Base-by-base conservation (phyloP, 1,140 invertebrate species). In the Helicoverpa armigera region DNA sequence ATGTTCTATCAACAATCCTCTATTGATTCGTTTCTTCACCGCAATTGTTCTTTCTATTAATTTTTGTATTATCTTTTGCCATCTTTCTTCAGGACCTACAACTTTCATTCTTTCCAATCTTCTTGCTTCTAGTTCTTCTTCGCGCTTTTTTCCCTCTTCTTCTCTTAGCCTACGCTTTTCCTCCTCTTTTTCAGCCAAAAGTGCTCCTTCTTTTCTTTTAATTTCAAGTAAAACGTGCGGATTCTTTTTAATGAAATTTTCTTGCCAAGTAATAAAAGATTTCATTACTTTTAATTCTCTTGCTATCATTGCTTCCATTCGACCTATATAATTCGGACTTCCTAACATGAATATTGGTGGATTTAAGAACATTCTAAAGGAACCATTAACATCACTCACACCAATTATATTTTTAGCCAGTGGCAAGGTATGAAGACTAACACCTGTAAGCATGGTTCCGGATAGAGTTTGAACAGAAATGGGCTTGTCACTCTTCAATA, bases 351-450 rank as follows among this genome's bases (percentile, higher is more conserved):
- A 95, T 87, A 90, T 89, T 65, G 86, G 83, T 0, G 96, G 96
- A 70, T 96, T 85, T 63, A 95, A 92, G 63, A 96, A 96, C 88
- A 96, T 95, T 79, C 96, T 94, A 23, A 97, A 95, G 54, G 96
- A 95, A 12, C 96, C 96, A 82, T 96, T 96, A 51, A 94, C 95
- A 86, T 97, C 96, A 48, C 94, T 95, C 43, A 96, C 94, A 18
- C 95, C 95, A 14, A 96, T 92, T 11, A 96, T 93, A 85, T 96
- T 95, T 84, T 95, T 92, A 4, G 91, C 90, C 48, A 95, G 83
- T 29, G 93, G 91, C 7, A 95, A 89, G 9, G 92, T 94, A 83
- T 96, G 95, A 72, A 95, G 88, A 35, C 90, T 94, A n/a, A 96
- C 91, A n/a, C 92, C 92, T 0, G 95, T 96, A 10, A 96, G 89